phyloP scores from a whole-genome alignment of 35 echinoderm and acorn worm genomes.

The Diadema setosum region DNA sequence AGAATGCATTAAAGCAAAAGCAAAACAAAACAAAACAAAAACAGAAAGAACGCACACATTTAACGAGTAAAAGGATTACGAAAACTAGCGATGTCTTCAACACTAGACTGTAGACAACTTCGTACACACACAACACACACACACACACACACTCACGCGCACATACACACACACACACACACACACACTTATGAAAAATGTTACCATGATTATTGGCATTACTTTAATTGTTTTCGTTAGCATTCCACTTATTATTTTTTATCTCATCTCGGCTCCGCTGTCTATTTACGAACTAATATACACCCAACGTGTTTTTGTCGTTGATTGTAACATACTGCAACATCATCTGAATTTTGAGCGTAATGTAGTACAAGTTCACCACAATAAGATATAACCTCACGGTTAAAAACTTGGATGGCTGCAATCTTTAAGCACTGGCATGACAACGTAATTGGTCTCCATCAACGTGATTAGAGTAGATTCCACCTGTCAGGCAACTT shows the following conservation, averaged over 20 bases:
- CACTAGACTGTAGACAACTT: not conserved
- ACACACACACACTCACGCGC: not conserved
- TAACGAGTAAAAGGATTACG: not conserved
- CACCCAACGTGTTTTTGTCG: not conserved
- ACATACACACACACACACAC: not conserved
- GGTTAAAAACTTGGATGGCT: too few relatives aligned
- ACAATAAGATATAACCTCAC: too few relatives aligned
- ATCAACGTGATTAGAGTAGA: too few relatives aligned
- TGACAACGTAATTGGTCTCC: too few relatives aligned
- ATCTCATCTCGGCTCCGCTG: not conserved
- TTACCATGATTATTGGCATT: not conserved
- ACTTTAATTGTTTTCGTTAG: not conserved
- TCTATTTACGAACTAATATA: not conserved
- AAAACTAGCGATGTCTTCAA: not conserved
- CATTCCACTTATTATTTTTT: not conserved
- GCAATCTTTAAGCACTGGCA: too few relatives aligned
- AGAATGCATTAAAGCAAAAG: not conserved
- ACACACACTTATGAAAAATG: not conserved
- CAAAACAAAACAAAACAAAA: not conserved
- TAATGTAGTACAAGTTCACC: too few relatives aligned
- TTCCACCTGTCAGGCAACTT: too few relatives aligned
- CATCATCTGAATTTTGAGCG: too few relatives aligned
- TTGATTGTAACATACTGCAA: too few relatives aligned
- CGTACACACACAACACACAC: not conserved
- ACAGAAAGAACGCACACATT: not conserved